These are phyloP conservation scores for Plebejus melissa DNA, from an alignment of 2,888 invertebrate species.

Conservation along the genomic window DNA sequence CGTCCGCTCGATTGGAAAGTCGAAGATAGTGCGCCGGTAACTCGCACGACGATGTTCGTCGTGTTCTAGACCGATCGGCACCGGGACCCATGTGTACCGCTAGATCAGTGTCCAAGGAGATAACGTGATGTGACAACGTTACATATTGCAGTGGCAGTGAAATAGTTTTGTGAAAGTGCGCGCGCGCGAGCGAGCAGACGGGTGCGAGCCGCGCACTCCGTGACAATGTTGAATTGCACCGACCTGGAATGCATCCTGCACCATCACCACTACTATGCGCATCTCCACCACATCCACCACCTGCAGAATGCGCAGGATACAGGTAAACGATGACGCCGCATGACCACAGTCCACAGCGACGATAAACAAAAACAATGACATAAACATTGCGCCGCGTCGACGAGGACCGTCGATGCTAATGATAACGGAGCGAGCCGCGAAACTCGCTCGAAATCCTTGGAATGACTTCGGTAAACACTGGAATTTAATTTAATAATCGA, in stretches of 20 bases:
- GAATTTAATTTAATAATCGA: slow-evolving; percentile 45
- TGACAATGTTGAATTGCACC: slow-evolving; percentile 86
- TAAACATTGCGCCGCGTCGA: slow-evolving; percentile 56
- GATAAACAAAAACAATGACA: slow-evolving; percentile 49
- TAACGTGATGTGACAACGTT: slow-evolving; percentile 77
- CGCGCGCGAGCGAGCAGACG: slow-evolving; percentile 63
- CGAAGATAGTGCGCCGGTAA: slow-evolving; percentile 46
- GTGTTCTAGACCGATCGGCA: slow-evolving; percentile 63
- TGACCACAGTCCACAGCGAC: slow-evolving; percentile 31
- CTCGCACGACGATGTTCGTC: slow-evolving; percentile 38
- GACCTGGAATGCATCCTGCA: slow-evolving; percentile 88
- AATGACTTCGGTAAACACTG: slow-evolving; percentile 41
- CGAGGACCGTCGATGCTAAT: slow-evolving; percentile 58
- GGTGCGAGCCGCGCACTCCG: slow-evolving; percentile 55
- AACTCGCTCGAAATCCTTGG: slow-evolving; percentile 47
- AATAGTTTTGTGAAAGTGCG: slow-evolving; percentile 78
- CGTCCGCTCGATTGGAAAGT: slow-evolving; percentile 48
- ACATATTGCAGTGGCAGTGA: slow-evolving; percentile 67
- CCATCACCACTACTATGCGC: slow-evolving; percentile 86
- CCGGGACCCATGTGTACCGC: slow-evolving; percentile 47
- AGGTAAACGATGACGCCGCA: slow-evolving; percentile 57
- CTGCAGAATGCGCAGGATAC: slow-evolving; percentile 82
- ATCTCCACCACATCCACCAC: slow-evolving; percentile 85
- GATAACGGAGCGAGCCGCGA: slow-evolving; percentile 54
- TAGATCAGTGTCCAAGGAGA: slow-evolving; percentile 58